A percentile compares a stretch with the other conserved stretches of the same genome.
These are phyloP conservation scores for Agrotis puta DNA, from an alignment of 2,888 invertebrate species.

Conservation along the genomic window DNA sequence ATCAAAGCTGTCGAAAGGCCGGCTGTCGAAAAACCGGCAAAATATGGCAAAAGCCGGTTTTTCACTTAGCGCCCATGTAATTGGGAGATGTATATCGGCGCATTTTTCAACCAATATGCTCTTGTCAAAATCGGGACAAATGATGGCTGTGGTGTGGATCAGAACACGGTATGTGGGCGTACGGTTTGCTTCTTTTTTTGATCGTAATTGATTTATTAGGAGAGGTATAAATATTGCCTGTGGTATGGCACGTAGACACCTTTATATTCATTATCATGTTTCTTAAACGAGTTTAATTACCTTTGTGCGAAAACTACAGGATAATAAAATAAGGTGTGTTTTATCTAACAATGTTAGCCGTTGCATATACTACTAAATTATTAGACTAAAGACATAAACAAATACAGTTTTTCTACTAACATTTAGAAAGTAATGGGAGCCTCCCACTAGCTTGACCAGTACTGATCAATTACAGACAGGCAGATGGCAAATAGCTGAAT, in stretches of 20 bases:
- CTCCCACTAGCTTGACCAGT: background rate
- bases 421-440: background rate
- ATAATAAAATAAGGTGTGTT: background rate
- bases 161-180: conserved; percentile 59
- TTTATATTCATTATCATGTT: too few relatives aligned
- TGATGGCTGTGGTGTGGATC: conserved; percentile 25
- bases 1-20: conserved; percentile 70
- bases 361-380: background rate
- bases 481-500: too few relatives aligned
- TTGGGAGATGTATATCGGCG: conserved; percentile 85
- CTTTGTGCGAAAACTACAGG: background rate
- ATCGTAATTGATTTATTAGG: conserved; percentile 7
- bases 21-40: conserved; percentile 66
- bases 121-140: conserved; percentile 59
- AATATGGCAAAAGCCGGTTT: conserved; percentile 70
- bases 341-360: too few relatives aligned
- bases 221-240: too few relatives aligned
- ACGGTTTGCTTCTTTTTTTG: background rate
- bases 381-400: too few relatives aligned
- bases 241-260: too few relatives aligned
- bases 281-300: too few relatives aligned
- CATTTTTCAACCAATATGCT: conserved; percentile 77
- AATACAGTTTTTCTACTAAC: background rate
- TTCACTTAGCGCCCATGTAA: conserved; percentile 79
- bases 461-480: too few relatives aligned